Evolutionary conservation across 2,888 invertebrate species (phyloP).

Genomic region (Eristalis pertinax): DNA sequence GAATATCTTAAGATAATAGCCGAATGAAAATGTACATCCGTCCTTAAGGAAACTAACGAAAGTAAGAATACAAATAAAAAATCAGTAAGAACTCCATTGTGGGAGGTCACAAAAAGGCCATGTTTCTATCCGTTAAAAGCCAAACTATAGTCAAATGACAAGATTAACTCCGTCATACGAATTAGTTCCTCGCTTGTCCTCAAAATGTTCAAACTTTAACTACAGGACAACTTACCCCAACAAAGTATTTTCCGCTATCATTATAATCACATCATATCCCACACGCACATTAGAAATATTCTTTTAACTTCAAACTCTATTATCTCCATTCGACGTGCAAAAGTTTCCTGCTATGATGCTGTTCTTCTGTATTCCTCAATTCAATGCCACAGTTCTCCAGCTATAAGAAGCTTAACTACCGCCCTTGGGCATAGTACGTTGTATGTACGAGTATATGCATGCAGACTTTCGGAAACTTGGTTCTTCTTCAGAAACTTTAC

Average conservation of each 20-base stretch:
- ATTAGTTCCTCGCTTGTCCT: not conserved
- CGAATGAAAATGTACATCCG: no score
- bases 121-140: no score
- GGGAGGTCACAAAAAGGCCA: no score
- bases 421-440: not conserved
- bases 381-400: conserved; percentile 51
- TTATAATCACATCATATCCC: conserved; percentile 70
- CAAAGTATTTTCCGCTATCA: conserved; percentile 59
- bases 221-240: conserved; percentile 35
- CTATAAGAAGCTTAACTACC: conserved; percentile 67
- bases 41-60: no score
- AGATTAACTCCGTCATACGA: not conserved
- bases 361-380: conserved; percentile 47
- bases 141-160: not conserved
- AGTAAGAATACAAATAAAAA: no score
- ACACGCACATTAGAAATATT: conserved; percentile 64
- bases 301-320: conserved; percentile 69
- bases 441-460: conserved; percentile 17
- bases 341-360: conserved; percentile 53
- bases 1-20: no score
- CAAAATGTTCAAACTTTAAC: conserved; percentile 4
- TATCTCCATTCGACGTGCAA: conserved; percentile 53
- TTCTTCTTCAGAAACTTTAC: conserved; percentile 67
- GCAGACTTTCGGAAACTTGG: conserved; percentile 64
- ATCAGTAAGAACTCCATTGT: no score